These are phyloP conservation scores for Conomelus anceps DNA, from an alignment of 2,888 invertebrate genomes.

Conservation along the genomic window DNA sequence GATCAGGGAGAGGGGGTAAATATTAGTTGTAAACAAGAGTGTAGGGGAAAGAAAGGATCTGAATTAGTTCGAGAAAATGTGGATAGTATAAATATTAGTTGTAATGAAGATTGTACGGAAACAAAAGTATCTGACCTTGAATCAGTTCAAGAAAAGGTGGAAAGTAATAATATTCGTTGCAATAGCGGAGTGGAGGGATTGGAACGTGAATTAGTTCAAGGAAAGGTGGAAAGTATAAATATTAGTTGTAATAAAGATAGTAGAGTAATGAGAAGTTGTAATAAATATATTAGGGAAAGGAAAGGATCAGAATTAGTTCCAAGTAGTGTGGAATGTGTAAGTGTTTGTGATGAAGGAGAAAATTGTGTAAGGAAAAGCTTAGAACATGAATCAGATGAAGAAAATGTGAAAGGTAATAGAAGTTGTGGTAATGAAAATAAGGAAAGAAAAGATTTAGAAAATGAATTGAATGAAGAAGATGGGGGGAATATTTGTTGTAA, in stretches of 20 bases:
- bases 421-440: not conserved
- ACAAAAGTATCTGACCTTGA: not conserved
- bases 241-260: too few species aligned
- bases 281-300: too few species aligned
- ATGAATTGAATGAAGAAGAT: not conserved
- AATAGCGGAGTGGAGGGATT: too few species aligned
- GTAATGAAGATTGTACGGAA: slow-evolving; percentile 27
- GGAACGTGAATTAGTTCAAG: too few species aligned
- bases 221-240: too few species aligned
- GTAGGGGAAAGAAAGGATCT: slow-evolving; percentile 35
- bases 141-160: too few species aligned
- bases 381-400: not conserved
- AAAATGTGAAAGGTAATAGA: not conserved
- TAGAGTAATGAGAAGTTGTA: too few species aligned
- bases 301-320: too few species aligned
- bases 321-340: too few species aligned
- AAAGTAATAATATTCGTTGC: too few species aligned
- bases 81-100: not conserved
- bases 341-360: too few species aligned
- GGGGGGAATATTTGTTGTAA: slow-evolving; percentile 31
- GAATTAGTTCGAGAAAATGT: slow-evolving; percentile 4
- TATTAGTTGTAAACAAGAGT: slow-evolving; percentile 42
- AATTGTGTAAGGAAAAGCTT: too few species aligned
- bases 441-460: not conserved
- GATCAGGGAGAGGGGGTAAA: slow-evolving; percentile 33